Evolutionary conservation across 2,113 vertebrate species (phyloP).

Genomic region (Terrapene triunguis): DNA sequence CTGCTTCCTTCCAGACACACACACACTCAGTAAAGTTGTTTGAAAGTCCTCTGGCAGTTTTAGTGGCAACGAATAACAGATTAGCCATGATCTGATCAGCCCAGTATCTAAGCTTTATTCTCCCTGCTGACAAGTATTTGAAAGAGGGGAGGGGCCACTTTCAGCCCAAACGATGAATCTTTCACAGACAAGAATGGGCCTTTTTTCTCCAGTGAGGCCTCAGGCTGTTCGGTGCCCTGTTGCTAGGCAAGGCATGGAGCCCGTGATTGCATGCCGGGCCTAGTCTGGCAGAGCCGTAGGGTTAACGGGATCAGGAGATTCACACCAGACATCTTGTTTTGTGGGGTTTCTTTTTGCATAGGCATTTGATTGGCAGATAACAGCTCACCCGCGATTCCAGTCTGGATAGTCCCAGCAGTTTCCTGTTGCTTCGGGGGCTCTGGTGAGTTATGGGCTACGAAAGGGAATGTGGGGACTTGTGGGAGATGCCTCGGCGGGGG

Average conservation of each 20-base stretch:
- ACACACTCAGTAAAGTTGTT: slow-evolving; percentile 85
- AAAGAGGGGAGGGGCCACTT: slow-evolving; percentile 83
- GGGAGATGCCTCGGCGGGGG: background rate
- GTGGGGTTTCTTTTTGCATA: slow-evolving; percentile 43
- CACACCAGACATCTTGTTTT: slow-evolving; percentile 78
- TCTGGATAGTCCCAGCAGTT: slow-evolving; percentile 14
- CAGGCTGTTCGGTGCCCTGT: slow-evolving; percentile 77
- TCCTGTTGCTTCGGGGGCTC: slow-evolving; percentile 32
- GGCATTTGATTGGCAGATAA: slow-evolving; percentile 78
- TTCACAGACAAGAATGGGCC: slow-evolving; percentile 81
- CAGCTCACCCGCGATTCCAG: slow-evolving; percentile 36
- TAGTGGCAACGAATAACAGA: slow-evolving; percentile 89
- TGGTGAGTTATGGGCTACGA: slow-evolving; percentile 28
- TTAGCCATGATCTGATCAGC: slow-evolving; percentile 92
- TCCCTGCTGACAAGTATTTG: slow-evolving; percentile 85
- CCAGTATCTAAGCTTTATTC: slow-evolving; percentile 85
- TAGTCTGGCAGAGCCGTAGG: slow-evolving; percentile 55
- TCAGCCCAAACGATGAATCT: slow-evolving; percentile 84
- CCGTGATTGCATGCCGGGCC: slow-evolving; percentile 69
- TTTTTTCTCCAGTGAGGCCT: slow-evolving; percentile 77
- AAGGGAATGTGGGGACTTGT: slow-evolving; percentile 41
- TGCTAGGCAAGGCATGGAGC: slow-evolving; percentile 81
- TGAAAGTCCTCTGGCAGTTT: slow-evolving; percentile 89
- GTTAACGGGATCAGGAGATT: slow-evolving; percentile 68
- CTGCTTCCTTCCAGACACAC: slow-evolving; percentile 46